These are phyloP conservation scores for Megaceryle maxima DNA, from an alignment of 2,113 vertebrate genomes.

Conservation along the genomic window DNA sequence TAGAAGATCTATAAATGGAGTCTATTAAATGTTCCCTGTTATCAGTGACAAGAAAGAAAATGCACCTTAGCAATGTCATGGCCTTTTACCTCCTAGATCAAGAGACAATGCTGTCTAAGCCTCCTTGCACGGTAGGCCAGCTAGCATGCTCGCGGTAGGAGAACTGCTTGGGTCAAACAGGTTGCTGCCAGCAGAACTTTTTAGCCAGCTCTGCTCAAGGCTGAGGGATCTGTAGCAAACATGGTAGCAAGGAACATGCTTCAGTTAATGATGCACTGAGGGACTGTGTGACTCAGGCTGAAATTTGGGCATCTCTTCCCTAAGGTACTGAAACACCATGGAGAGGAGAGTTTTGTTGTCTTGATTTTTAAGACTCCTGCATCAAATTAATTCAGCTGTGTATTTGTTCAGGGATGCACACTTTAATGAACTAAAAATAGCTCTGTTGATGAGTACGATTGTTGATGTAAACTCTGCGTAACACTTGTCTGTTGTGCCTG, in stretches of 20 bases:
- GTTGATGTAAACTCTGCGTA: background rate
- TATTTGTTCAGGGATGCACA: background rate
- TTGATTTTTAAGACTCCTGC: background rate
- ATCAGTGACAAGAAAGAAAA: background rate
- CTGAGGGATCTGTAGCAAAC: background rate
- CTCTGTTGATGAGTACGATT: background rate
- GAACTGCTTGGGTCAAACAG: background rate
- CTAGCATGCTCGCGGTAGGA: accelerated
- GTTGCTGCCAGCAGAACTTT: background rate
- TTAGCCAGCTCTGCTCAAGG: background rate
- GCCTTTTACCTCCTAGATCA: background rate
- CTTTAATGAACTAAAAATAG: background rate
- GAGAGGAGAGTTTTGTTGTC: background rate
- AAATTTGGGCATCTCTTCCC: background rate
- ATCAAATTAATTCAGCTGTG: background rate
- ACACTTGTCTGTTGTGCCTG: background rate
- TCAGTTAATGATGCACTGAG: background rate
- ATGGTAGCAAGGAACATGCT: background rate
- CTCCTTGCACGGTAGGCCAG: background rate
- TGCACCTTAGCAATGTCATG: background rate
- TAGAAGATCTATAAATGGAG: background rate
- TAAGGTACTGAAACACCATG: background rate
- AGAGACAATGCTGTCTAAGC: background rate
- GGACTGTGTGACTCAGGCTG: background rate
- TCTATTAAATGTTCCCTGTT: background rate